Base-by-base conservation (phyloP, 2,797 vertebrate species). In the Enteromius fasciolatus region DNA sequence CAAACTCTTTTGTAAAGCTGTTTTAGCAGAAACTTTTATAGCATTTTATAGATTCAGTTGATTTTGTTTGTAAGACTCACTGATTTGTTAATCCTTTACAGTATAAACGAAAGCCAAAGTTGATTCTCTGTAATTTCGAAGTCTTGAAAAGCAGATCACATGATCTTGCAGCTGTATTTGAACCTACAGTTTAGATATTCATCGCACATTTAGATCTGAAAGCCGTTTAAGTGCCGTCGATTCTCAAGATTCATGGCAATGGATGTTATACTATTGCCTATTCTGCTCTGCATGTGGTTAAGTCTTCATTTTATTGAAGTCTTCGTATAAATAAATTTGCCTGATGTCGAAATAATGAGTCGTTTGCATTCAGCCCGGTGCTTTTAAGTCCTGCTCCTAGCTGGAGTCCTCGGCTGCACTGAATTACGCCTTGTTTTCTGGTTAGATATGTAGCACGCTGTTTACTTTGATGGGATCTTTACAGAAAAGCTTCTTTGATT, bases 341-440 rank as follows among this genome's bases (percentile, higher is more conserved):
- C 85, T 88, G 86, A 76, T 66, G 80, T 88, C 81, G 78, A 82
- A 89, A 90, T 93, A 93, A 93, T 90, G 90, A 92, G 80, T 86
- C 77, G 90, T 91, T 92, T 93, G 86, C 88, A 92, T 93, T 92
- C 89, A 85, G 84, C 86, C 88, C 77, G 76, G 84, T 86, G 78
- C 81, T 81, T 87, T 87, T 0, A 70, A 63, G 74, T 83, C 87
- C 87, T 82, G 79, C 87, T 17, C 61, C 83, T 90, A 90, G 88
- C 89, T 87, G 88, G 88, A 86, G 89, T 73, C 85, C 66, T 18
- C 41, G 18, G 63, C 0, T 6, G 52, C 64, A 73, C 28, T n/a
- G 68, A 44, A 81, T 68, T 23, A 23, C 46, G 11, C 73, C 76
- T 63, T 77, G 67, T 84, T 85, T 52, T 85, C 78, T 1, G 5